A percentile compares a stretch with the other conserved stretches of the same genome.
Conservation (phyloP, 2,888 invertebrate species). For the Tipula unca region DNA sequence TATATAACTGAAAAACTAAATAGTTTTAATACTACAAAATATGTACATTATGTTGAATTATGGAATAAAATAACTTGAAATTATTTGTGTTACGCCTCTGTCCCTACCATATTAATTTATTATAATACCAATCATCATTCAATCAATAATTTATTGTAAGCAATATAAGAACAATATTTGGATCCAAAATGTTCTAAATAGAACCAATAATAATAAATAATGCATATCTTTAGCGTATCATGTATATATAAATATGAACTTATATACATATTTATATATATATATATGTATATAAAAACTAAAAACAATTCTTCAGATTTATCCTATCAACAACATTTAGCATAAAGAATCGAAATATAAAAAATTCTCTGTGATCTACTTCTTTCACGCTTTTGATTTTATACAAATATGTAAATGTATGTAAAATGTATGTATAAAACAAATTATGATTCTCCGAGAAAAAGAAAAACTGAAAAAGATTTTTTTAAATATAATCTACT, state of each 20-base stretch:
- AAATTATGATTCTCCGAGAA: background rate
- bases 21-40: no score
- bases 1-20: no score
- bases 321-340: background rate
- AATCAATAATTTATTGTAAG: background rate
- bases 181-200: background rate
- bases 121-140: background rate
- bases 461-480: background rate
- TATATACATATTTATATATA: background rate
- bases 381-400: background rate
- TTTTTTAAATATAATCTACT: background rate
- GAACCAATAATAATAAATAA: background rate
- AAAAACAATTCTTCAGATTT: background rate
- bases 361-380: background rate
- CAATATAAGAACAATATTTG: background rate
- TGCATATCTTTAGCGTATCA: background rate
- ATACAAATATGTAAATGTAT: background rate
- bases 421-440: background rate
- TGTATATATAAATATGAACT: background rate
- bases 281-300: background rate
- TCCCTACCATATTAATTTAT: background rate
- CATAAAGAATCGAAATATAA: background rate
- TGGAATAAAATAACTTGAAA: no score
- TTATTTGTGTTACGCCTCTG: background rate
- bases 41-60: no score